phyloP scores from a whole-genome alignment of 2,113 vertebrate species.

The Morone chrysops region DNA sequence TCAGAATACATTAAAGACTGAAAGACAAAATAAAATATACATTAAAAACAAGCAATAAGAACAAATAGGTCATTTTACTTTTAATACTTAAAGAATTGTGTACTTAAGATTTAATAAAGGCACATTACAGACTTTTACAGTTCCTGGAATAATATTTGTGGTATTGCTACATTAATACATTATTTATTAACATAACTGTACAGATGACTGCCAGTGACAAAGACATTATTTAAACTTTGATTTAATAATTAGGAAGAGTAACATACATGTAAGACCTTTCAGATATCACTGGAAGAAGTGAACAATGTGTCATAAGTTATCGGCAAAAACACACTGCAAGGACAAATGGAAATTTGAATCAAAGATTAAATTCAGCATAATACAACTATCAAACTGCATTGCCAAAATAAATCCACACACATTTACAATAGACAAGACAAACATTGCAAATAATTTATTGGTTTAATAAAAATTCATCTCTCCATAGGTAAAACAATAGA shows the following conservation, averaged over 20 bases:
- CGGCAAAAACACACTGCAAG: neutral
- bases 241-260: neutral
- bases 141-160: neutral
- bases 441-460: slow-evolving; percentile 49
- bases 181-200: neutral
- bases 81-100: neutral
- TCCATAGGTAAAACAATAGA: neutral
- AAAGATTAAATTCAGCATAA: neutral
- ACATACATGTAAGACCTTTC: neutral
- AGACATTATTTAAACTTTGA: neutral
- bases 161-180: neutral
- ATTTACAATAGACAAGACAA: slow-evolving; percentile 8
- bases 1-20: neutral
- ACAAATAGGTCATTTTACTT: neutral
- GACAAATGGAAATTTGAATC: neutral
- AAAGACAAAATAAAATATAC: neutral
- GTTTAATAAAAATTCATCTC: slow-evolving; percentile 13
- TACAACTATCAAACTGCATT: neutral
- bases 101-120: neutral
- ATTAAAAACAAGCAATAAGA: neutral
- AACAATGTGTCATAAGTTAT: too few species aligned
- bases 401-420: slow-evolving; percentile 6
- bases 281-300: neutral
- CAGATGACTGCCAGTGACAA: neutral
- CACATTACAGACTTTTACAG: neutral